Base-by-base conservation (phyloP, 2,797 vertebrate genomes). In the Oophaga sylvatica region DNA sequence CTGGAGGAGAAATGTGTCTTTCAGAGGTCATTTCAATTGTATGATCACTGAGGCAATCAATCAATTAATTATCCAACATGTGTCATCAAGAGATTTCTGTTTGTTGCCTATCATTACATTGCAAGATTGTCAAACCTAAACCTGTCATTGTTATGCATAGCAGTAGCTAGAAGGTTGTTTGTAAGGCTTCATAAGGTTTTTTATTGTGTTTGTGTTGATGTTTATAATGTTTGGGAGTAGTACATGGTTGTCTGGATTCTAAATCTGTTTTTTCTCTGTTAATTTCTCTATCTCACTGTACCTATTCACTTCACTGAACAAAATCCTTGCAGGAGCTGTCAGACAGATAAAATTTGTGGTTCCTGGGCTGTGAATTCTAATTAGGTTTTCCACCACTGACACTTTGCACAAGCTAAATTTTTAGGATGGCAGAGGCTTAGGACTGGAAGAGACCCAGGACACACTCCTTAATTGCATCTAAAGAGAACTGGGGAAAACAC, bases 291-390 rank as follows among this genome's bases (percentile, higher is more conserved):
- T 70, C 71, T 73, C 73, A 45, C 75, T 70, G 87, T 79, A 71
- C 80, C 63, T 70, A 63, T 83, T 88, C 82, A 88, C 87, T 84
- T 60, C 67, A 83, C 70, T 83, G 84, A 86, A 70, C 85, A 85
- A 88, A 88, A 79, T 16, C 73, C 80, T 87, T 87, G 88, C 63
- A 91, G 85, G 77, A 89, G 65, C 62, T 90, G 90, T 87, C 89
- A 90, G 90, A 88, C 88, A 89, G 91, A 91, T 81, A 79, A 90
- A 91, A 91, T 90, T 45, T 90, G 87, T 91, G 81, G 90, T 91
- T 91, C 91, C 86, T 87, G 83, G 89, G 90, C 86, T 88, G 83
- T 87, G 70, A 56, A 88, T 75, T 84, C 88, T 91, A 91, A 91
- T 90, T 90, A 87, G 1, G 19, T 91, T 91, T 89, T 83, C 45